Evolutionary conservation across 2,113 vertebrate species (phyloP), one percentile per base, ranked within the genome.

Genomic region (Macrotus californicus): DNA sequence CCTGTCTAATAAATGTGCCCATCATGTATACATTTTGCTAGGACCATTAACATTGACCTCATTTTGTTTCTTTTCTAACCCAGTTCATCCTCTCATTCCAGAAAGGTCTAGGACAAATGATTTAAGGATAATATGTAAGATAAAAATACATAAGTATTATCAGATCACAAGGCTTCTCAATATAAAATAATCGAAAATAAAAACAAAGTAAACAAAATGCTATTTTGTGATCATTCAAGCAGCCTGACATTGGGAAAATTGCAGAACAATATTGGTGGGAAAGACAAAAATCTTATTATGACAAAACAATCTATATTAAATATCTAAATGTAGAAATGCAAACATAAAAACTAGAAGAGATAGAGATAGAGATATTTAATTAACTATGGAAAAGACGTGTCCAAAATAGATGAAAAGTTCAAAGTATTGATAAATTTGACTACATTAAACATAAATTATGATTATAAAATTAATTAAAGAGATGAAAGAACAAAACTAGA

Each of bases 381-480:
- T 89, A 66, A 87, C 66, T 19, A 15, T 31, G 24, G 15, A 64
- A 21, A 43, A 61, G 2, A 34, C 0, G 69, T 73, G 82, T 10
- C 16, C 5, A 92, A 90, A 52, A 80, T 83, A 69, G 36, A 34
- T 26, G 7, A 80, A 52, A 80, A 80, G 3, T 76, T 75, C 21
- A 90, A 54, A 41, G n/a, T 82, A 31, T 39, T 46, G 48, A 59
- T 7, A 87, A 39, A 84, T 70, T 11, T 70, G 34, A 64, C 1
- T 87, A 76, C 2, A 50, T 41, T 81, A 76, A 94, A 82, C 19
- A 84, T 43, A 85, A 93, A 54, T 29, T 36, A 80, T 70, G 54
- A 70, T 81, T 72, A 36, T 86, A 94, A 95, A 94, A 59, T 67
- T 91, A 91, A 91, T 83, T 93, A 93, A 4, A 69, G 50, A 80